phyloP scores from a whole-genome alignment of 2,797 vertebrate genomes.

The Lepus townsendii region DNA sequence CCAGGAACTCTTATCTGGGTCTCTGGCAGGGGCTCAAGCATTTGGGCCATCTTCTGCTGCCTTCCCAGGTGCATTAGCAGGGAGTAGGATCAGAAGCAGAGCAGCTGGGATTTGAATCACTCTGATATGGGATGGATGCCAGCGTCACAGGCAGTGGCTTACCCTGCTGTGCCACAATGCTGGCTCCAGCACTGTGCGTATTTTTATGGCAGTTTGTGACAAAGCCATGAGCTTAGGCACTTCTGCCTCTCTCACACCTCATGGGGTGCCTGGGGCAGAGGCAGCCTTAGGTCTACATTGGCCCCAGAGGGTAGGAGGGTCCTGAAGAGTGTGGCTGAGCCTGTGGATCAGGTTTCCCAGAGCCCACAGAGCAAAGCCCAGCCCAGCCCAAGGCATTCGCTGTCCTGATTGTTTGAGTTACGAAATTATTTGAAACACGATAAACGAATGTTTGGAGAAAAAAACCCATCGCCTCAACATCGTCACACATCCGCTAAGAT shows the following conservation, averaged over 20 bases:
- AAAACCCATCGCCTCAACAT: not conserved
- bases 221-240: not conserved
- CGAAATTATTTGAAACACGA: slow-evolving; percentile 12
- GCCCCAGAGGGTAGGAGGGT: not conserved
- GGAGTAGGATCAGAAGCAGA: too few relatives aligned
- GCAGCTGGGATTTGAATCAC: too few relatives aligned
- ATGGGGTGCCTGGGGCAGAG: not conserved
- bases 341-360: not conserved
- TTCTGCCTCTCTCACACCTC: not conserved
- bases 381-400: not conserved
- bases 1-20: too few relatives aligned
- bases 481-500: not conserved
- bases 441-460: slow-evolving; percentile 4
- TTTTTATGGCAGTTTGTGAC: not conserved
- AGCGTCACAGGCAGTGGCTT: too few relatives aligned
- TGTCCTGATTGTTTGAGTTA: slow-evolving; percentile 29
- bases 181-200: not conserved
- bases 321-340: not conserved
- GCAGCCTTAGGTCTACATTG: not conserved
- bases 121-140: too few relatives aligned
- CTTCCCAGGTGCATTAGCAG: too few relatives aligned
- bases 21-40: too few relatives aligned
- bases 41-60: too few relatives aligned
- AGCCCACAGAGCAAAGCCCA: not conserved
- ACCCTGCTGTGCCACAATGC: too few relatives aligned